Evolutionary conservation across 2,113 vertebrate genomes (phyloP).

Genomic region (Eudyptes chrysolophus): DNA sequence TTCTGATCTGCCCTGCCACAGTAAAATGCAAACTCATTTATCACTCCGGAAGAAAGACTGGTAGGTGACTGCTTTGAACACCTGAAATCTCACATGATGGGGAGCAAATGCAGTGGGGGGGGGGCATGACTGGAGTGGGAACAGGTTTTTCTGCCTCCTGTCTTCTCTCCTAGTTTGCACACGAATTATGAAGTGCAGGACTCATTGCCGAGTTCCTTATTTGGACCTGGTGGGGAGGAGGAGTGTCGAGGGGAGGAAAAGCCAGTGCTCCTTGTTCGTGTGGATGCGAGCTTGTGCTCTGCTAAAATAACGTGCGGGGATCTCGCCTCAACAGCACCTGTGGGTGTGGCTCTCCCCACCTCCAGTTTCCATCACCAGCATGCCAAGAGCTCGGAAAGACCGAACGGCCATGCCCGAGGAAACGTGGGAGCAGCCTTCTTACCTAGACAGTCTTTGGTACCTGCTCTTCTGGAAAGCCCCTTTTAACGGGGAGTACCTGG

Average conservation of each 20-base stretch:
- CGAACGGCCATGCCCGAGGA: background rate
- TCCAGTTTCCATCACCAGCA: background rate
- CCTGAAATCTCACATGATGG: constrained; percentile 11
- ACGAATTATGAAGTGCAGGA: background rate
- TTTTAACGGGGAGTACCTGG: background rate
- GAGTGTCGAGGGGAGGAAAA: background rate
- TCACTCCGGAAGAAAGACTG: background rate
- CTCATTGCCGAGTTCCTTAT: background rate
- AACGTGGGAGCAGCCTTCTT: background rate
- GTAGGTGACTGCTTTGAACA: background rate
- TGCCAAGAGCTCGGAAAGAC: background rate
- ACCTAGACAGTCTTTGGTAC: background rate
- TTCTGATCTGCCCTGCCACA: background rate
- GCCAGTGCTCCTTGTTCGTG: background rate
- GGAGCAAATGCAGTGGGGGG: background rate
- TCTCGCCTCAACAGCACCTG: background rate
- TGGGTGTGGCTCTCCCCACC: background rate
- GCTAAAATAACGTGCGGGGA: background rate
- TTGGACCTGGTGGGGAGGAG: background rate
- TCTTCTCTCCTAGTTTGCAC: background rate
- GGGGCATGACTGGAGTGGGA: background rate
- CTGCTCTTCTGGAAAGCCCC: background rate
- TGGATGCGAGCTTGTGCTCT: background rate
- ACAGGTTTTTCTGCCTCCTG: constrained; percentile 58
- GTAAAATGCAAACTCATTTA: constrained; percentile 28